Evolutionary conservation across 92 coral and sea anemone species (phyloP), one percentile per base, ranked within the genome.

Genomic region (Diadumene lineata): DNA sequence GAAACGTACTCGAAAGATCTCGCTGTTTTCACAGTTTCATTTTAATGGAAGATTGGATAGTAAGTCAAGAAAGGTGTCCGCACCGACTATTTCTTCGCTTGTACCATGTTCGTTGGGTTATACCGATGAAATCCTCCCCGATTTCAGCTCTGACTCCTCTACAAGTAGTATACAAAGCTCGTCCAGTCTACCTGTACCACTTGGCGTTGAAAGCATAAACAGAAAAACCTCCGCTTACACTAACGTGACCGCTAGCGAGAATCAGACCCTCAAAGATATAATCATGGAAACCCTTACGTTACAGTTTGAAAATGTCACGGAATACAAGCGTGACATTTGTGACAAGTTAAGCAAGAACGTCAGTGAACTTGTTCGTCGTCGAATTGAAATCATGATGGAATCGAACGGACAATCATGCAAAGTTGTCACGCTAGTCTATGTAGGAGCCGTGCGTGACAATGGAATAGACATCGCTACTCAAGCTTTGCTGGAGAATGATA

Each of bases 281-380:
- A 88, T 91, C 29, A 79, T 79, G 21, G 97, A 91, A 34, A 91
- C 97, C 0, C 56, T 91, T 8, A 87, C 60, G 23, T 76, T 91
- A 0, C 97, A 91, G 77, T 91, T 91, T 85, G 97, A 91, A 43
- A 86, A 84, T 43, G 84, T 91, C 11, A 84, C 88, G 9, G 86
- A 83, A 18, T 91, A 91, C 69, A 83, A 91, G 30, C 88, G 97
- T 11, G 97, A 91, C 23, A 64, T 85, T 17, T 91, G 97, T 68
- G 97, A 91, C 50, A 88, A 92, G 61, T 87, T 91, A 32, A 89
- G 90, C 28, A 91, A 91, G 44, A 91, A 91, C 53, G 97, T 91
- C 1, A 81, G 90, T 29, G 93, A 91, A 61, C 78, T 88, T 29
- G 97, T 91, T 18, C 86, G 89, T 63, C 81, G 97, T 10, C 80